Conservation (phyloP, 2,797 vertebrate genomes). For the Buceros bicornis region DNA sequence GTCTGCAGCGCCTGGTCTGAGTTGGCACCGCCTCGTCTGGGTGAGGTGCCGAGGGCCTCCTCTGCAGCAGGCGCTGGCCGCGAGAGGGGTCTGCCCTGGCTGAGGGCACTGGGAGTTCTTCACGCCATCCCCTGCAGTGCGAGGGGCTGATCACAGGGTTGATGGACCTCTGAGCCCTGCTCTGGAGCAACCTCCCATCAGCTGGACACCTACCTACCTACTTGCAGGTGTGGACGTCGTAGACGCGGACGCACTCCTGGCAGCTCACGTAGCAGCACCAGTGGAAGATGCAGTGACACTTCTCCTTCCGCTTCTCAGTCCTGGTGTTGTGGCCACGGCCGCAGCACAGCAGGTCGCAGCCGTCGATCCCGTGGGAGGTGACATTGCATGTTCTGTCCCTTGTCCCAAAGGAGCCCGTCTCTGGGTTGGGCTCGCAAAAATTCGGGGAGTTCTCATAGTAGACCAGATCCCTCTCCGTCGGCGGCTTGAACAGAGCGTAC, state of each 20-base stretch:
- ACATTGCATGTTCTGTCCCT: constrained; percentile 95
- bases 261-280: constrained; percentile 99
- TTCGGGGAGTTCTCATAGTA: constrained; percentile 98
- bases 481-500: constrained; percentile 96
- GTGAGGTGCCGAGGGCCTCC: neutral
- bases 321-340: constrained; percentile 97
- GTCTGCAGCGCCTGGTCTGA: neutral
- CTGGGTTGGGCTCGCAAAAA: constrained; percentile 95
- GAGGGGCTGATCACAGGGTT: neutral
- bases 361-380: constrained; percentile 96
- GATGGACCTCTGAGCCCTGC: neutral
- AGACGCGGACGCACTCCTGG: constrained; percentile 93
- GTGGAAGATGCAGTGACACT: constrained; percentile 98
- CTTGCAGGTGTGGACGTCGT: constrained; percentile 98
- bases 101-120: neutral
- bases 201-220: constrained; percentile 58
- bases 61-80: neutral
- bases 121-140: neutral
- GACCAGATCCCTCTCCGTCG: constrained; percentile 94
- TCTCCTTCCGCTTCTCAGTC: constrained; percentile 97
- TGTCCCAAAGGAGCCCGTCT: constrained; percentile 96
- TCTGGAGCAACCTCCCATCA: neutral
- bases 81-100: neutral
- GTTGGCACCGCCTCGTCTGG: neutral
- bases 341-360: constrained; percentile 97